These are phyloP conservation scores for Labeo calbasu DNA, from an alignment of 2,797 vertebrate species.

Conservation along the genomic window DNA sequence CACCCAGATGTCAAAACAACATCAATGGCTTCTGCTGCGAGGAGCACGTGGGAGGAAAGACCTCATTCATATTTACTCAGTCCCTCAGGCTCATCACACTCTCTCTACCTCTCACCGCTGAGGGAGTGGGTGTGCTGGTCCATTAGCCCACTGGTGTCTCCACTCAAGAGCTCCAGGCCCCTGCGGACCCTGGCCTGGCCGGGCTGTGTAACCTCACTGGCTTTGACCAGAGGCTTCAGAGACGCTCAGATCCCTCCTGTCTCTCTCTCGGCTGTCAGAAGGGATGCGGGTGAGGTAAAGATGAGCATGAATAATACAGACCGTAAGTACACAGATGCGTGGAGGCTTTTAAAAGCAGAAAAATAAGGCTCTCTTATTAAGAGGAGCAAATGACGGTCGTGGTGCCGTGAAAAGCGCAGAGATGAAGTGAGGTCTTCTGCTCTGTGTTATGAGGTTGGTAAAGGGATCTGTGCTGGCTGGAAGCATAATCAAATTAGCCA, in stretches of 20 bases:
- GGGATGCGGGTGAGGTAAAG: conserved; percentile 5
- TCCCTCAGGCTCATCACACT: conserved; percentile 27
- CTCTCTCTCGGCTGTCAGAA: neutral
- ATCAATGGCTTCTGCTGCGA: conserved; percentile 35
- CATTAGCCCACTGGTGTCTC: conserved; percentile 49
- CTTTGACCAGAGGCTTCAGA: conserved; percentile 36
- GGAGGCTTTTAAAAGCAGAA: conserved; percentile 43
- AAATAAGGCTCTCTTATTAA: conserved; percentile 43
- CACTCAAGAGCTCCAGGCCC: conserved; percentile 43
- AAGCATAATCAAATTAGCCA: conserved; percentile 1
- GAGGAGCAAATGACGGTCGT: conserved; percentile 23
- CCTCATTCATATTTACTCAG: conserved; percentile 75
- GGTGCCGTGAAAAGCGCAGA: conserved; percentile 5
- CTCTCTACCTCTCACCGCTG: neutral
- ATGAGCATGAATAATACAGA: conserved; percentile 61
- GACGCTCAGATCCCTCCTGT: conserved; percentile 8
- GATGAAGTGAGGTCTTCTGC: neutral
- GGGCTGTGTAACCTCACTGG: conserved; percentile 23
- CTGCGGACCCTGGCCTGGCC: conserved; percentile 25
- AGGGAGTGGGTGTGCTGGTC: conserved; percentile 38
- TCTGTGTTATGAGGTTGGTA: neutral
- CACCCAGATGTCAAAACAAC: conserved; percentile 55
- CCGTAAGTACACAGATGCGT: conserved; percentile 29
- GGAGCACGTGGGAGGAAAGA: conserved; percentile 41
- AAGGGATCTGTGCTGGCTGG: neutral